Evolutionary conservation across 2,888 invertebrate species (phyloP).

Genomic region (Dolichomitus sp.): DNA sequence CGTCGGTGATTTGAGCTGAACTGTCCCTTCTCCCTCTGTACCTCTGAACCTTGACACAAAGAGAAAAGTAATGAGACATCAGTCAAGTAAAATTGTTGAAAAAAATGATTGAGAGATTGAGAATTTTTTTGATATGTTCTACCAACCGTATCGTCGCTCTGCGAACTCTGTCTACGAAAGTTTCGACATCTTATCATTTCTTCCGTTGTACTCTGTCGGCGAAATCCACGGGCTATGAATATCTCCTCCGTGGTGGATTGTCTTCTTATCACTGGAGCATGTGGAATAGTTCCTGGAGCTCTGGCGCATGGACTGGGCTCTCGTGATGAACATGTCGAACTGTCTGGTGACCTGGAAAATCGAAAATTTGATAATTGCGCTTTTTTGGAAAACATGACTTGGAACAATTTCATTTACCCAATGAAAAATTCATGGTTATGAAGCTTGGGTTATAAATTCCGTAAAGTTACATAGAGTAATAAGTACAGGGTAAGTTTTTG

Average conservation of each 20-base stretch:
- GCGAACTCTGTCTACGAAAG: conserved; percentile 96
- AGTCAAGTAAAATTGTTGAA: neutral
- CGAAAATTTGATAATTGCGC: neutral
- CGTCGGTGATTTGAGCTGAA: conserved; percentile 96
- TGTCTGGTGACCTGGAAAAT: conserved; percentile 87
- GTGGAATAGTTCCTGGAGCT: conserved; percentile 83
- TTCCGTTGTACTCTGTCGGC: conserved; percentile 96
- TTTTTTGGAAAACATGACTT: too few species aligned
- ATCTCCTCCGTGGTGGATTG: conserved; percentile 98
- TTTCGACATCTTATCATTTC: conserved; percentile 97
- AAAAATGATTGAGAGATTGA: neutral
- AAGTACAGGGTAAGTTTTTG: too few species aligned
- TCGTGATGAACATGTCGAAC: conserved; percentile 92
- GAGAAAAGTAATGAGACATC: neutral
- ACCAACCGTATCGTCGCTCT: conserved; percentile 91
- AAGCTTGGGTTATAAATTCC: too few species aligned
- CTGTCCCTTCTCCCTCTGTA: conserved; percentile 93
- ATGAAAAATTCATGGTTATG: too few species aligned
- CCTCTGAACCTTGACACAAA: conserved; percentile 81
- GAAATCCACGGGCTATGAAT: conserved; percentile 95
- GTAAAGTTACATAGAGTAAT: too few species aligned
- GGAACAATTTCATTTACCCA: too few species aligned
- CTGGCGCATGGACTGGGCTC: conserved; percentile 94
- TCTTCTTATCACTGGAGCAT: conserved; percentile 91
- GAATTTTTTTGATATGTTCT: neutral